Conservation (phyloP, 2,797 vertebrate genomes). For the Chiloscyllium punctatum region DNA sequence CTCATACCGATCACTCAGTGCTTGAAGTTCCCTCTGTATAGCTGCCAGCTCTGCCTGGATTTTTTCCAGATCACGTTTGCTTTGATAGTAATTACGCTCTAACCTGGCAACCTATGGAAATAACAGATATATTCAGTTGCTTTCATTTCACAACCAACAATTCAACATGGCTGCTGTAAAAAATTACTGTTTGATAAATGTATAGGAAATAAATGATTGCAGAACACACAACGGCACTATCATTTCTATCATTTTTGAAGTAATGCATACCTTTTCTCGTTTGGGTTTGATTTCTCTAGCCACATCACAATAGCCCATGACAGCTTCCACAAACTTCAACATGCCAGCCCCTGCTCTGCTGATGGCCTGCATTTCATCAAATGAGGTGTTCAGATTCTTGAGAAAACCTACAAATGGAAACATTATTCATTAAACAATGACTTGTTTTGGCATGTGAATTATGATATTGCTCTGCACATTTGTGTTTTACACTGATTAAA, state of each 20-base stretch:
- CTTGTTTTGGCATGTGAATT: not conserved
- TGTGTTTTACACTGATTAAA: not conserved
- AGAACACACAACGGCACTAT: not conserved
- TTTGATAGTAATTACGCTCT: conserved; percentile 78
- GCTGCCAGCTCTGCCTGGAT: conserved; percentile 74
- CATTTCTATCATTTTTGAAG: not conserved
- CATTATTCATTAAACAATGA: not conserved
- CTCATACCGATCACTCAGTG: conserved; percentile 73
- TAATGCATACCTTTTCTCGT: conserved; percentile 75
- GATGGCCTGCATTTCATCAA: conserved; percentile 85
- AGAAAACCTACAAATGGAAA: conserved; percentile 60
- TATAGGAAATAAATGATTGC: not conserved
- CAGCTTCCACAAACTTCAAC: conserved; percentile 90
- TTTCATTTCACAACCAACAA: not conserved
- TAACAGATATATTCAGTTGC: not conserved
- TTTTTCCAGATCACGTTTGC: conserved; percentile 72
- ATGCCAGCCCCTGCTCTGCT: conserved; percentile 91
- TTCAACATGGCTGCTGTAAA: not conserved
- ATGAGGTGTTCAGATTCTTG: conserved; percentile 74
- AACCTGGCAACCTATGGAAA: conserved; percentile 73
- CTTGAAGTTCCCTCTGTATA: conserved; percentile 73
- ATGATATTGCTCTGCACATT: not conserved
- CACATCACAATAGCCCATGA: conserved; percentile 89
- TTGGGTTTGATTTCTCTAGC: conserved; percentile 86
- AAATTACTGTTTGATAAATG: not conserved